phyloP scores from a whole-genome alignment of 1,140 invertebrate genomes.

The Melitaea cinxia region DNA sequence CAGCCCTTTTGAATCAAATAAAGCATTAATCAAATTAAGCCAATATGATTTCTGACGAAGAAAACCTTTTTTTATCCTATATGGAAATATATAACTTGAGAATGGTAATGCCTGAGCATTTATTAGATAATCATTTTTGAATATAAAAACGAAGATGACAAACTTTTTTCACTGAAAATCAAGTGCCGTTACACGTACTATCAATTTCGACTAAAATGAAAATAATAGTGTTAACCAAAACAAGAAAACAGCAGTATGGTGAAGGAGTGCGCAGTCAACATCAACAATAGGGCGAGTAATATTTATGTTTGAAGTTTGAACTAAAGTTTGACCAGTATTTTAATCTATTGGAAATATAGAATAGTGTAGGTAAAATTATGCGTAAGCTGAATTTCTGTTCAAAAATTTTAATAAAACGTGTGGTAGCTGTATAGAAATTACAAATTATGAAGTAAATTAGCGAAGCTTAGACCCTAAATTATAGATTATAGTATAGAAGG shows the following conservation, averaged over 20 bases:
- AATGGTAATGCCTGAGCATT: background rate
- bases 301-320: constrained; percentile 68
- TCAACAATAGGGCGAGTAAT: constrained; percentile 77
- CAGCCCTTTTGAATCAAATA: constrained; percentile 54
- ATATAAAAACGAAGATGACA: constrained; percentile 9
- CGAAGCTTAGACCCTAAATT: constrained; percentile 51
- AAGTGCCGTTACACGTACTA: constrained; percentile 11
- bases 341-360: constrained; percentile 67
- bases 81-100: background rate
- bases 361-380: constrained; percentile 67
- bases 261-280: constrained; percentile 64
- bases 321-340: constrained; percentile 65
- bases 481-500: constrained; percentile 67
- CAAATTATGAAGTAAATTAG: constrained; percentile 48
- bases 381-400: constrained; percentile 52
- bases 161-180: constrained; percentile 11
- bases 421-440: constrained; percentile 60
- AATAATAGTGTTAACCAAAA: constrained; percentile 52
- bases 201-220: constrained; percentile 20
- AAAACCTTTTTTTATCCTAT: background rate
- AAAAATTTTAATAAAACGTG: constrained; percentile 57
- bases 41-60: background rate
- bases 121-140: background rate
- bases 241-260: constrained; percentile 63
- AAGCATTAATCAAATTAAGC: constrained; percentile 6